Evolutionary conservation across 2,888 invertebrate genomes (phyloP).

Genomic region (Tuta absoluta): DNA sequence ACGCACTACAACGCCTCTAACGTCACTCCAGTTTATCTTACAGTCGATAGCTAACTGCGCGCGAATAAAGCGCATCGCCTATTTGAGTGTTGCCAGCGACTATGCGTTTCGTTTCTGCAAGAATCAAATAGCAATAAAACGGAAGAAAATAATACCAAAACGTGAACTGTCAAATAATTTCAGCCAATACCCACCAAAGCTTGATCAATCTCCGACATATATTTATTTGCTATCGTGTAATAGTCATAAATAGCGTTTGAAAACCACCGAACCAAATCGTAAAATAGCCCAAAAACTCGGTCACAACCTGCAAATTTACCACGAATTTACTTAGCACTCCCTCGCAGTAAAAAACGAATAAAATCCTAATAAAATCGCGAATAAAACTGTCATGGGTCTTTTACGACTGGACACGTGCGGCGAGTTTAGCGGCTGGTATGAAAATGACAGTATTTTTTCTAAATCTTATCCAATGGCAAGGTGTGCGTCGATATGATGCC

Average conservation of each 20-base stretch:
- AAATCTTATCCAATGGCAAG: constrained; percentile 22
- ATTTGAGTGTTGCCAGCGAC: too few relatives aligned
- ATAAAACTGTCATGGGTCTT: constrained; percentile 48
- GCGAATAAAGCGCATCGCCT: too few relatives aligned
- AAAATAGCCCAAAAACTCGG: constrained; percentile 38
- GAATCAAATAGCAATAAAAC: too few relatives aligned
- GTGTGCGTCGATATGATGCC: constrained; percentile 21
- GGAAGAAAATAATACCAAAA: too few relatives aligned
- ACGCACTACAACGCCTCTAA: too few relatives aligned
- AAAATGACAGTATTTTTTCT: constrained; percentile 22
- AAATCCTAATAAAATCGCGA: constrained; percentile 46
- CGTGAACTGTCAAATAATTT: too few relatives aligned
- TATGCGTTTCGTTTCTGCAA: too few relatives aligned
- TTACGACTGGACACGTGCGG: constrained; percentile 39
- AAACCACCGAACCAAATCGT: constrained; percentile 34
- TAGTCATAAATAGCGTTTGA: constrained; percentile 9
- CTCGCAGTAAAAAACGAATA: constrained; percentile 45
- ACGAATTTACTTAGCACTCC: constrained; percentile 51
- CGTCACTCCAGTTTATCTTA: too few relatives aligned
- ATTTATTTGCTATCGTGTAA: too few relatives aligned
- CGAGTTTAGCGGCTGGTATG: neutral
- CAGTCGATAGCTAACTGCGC: too few relatives aligned
- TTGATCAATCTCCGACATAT: too few relatives aligned
- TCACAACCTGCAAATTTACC: constrained; percentile 38
- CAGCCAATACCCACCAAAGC: too few relatives aligned